A percentile compares a stretch with the other conserved stretches of the same genome.
Evolutionary conservation across 2,113 vertebrate species (phyloP).

Genomic region (Bucco capensis): DNA sequence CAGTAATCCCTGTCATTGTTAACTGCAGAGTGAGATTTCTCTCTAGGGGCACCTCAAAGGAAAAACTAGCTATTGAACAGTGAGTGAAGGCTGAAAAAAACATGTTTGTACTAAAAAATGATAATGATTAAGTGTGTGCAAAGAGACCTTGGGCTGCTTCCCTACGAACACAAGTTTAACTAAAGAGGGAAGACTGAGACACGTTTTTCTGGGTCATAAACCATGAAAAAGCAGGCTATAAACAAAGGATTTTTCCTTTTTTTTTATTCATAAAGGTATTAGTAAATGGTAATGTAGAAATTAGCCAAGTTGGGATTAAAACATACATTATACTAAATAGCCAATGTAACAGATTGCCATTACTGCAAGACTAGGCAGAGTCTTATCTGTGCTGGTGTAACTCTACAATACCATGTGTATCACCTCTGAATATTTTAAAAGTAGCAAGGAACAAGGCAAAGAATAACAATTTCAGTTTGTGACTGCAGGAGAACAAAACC

Average conservation of each 20-base stretch:
- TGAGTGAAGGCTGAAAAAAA: background rate
- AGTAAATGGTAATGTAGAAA: background rate
- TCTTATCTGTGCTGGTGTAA: background rate
- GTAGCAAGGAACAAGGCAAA: background rate
- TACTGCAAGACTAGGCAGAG: background rate
- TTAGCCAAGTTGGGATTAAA: background rate
- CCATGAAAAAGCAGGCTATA: background rate
- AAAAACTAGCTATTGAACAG: background rate
- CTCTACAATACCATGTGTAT: background rate
- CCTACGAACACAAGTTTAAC: accelerated
- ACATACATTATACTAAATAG: background rate
- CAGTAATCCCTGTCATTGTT: background rate
- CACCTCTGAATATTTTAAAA: background rate
- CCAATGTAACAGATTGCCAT: background rate
- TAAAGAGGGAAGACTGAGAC: too few species aligned
- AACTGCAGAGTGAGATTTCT: background rate
- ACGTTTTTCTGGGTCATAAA: background rate
- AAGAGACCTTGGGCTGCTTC: background rate
- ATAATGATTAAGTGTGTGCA: background rate
- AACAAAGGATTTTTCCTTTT: background rate
- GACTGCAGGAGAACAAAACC: background rate
- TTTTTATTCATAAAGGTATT: background rate
- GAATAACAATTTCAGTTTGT: background rate
- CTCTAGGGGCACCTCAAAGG: background rate
- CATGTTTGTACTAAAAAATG: background rate